Evolutionary conservation across 2,888 invertebrate species (phyloP), one percentile per base, ranked within the genome.

Genomic region (Stictocephala bisonia): DNA sequence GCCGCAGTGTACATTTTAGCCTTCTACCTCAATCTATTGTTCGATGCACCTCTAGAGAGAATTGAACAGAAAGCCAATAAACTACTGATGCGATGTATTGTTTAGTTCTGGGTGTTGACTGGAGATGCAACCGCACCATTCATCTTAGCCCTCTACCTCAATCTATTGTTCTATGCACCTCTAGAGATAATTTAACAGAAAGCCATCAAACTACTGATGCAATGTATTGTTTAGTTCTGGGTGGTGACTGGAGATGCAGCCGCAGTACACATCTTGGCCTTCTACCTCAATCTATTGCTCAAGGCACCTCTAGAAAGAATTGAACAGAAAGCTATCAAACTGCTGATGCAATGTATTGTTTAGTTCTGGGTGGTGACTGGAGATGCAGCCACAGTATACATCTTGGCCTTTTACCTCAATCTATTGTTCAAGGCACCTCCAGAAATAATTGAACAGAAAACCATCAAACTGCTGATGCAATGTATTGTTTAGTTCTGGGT

Each of bases 351-450:
- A 69, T 50, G 73, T 73, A 50, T n/a, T n/a, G n/a, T n/a, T n/a
- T n/a, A 73, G 73, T 58, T 69, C n/a, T 73, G 73, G 73, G 24
- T 67, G 3, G 67, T 67, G 35, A 73, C 67, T 31, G 73, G 73
- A 4, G 73, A 73, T 35, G 67, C 53, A 9, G 41, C 60, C 1
- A 24, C 50, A 6, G 50, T 69, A 11, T 73, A 69, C 51, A 50
- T 69, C 13, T n/a, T 73, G 3, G 73, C 73, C 18, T 24, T 73
- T 7, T 58, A 18, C 13, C 60, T 73, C 24, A 73, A 73, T 35
- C 22, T 73, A 20, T 22, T 73, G 22, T 73, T 73, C 35, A 69
- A 73, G 41, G 73, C 73, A 1, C 73, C 73, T 20, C 51, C 69
- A 9, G 73, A 73, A 13, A 56, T 69, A 26, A 35, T 73, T n/a